Base-by-base conservation (phyloP, 2,888 invertebrate genomes). In the Lasius platythorax region DNA sequence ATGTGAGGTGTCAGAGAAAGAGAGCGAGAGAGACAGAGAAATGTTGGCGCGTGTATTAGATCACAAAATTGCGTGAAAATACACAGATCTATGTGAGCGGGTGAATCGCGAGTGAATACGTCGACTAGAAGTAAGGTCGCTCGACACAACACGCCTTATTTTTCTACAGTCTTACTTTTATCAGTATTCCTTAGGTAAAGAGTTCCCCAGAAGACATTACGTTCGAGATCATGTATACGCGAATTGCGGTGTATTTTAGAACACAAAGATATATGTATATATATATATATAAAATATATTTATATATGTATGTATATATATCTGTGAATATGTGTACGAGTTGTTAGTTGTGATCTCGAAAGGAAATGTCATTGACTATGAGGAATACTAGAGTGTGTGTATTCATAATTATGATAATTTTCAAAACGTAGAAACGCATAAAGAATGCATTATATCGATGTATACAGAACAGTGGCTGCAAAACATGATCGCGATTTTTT, bases 91-190 rank as follows among this genome's bases (percentile, higher is more conserved):
- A 12, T 37, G 12, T n/a, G 73, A 81, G 61, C 12, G 37, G 43
- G n/a, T 78, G 68, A 33, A 79, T 61, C 46, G 30, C n/a, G 46
- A 72, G 28, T 50, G 37, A 81, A 81, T 50, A 73, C 28, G 73
- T 81, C 73, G 79, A 72, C 73, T 73, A 63, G 73, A 81, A 50
- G 3, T 67, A 70, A 18, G 79, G 89, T 91, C 87, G 90, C 84
- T 89, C 86, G 89, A 92, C 86, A 92, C 86, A 93, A 89, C 91
- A 92, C 91, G 94, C 92, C 92, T 94, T 94, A 94, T 94, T 94
- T 94, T 94, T 94, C 94, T 94, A 94, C 94, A 92, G 89, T 92
- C 91, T 93, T 94, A 89, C 91, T 93, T 94, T 91, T 86, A 91
- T 90, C 93, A 94, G 93, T 94, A 94, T 93, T 93, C 91, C 88